Base-by-base conservation (phyloP, 1,140 invertebrate genomes). In the Bombus vancouverensis region DNA sequence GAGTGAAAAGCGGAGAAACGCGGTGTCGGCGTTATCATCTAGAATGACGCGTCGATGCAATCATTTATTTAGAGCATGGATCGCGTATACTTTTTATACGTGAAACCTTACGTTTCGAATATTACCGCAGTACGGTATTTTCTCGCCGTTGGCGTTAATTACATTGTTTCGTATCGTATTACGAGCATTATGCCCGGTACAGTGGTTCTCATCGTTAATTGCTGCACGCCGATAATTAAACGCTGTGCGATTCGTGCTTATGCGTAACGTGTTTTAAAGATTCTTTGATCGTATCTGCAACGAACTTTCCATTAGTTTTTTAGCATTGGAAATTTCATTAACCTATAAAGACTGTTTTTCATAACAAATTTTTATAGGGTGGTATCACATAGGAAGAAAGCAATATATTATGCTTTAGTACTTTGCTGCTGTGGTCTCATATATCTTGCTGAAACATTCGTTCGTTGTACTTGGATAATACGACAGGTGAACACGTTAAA, bases 1-100 rank as follows among this genome's bases (percentile, higher is more conserved):
- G 39, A 66, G 53, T 65, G 70, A 81, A 82, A 82, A 39, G 57
- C 32, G 59, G 18, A 53, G 47, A 82, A 82, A 66, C 42, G 28
- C 39, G 39, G 37, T 39, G 12, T 66, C 32, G 65, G 3, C 5
- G 47, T 53, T 53, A 53, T 53, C 47, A 53, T 53, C 1, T 53
- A 53, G 18, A 18, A 53, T 53, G 47, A 53, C 47, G 79, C 2
- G 68, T 44, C 62, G 39, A 25, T 25, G 18, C 5, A n/a, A 53
- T 53, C 47, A 18, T 53, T 53, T 53, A 53, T 53, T 53, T 53
- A 53, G 47, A 53, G 18, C 47, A 22, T 53, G 6, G 47, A 53
- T 53, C 47, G 47, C 47, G 44, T 44, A 75, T 32, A 25, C 13
- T 66, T 82, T 82, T 82, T 42, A 34, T 22, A 47, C 53, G 32